These are phyloP conservation scores for Centropus unirufus DNA, from an alignment of 2,113 vertebrate species.

Conservation along the genomic window DNA sequence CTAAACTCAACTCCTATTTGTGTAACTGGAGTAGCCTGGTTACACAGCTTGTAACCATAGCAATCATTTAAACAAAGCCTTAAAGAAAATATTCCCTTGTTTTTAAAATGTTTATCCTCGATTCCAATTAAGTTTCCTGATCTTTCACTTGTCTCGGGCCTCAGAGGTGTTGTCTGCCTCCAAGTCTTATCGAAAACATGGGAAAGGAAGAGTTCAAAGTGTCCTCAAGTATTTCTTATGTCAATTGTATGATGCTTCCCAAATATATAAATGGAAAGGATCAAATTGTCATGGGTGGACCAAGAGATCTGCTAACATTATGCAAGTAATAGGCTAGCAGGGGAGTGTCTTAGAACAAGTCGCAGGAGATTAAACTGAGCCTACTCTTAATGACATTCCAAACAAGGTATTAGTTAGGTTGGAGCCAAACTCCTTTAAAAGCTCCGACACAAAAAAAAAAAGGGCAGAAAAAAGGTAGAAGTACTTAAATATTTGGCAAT, in stretches of 20 bases:
- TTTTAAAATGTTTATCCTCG: not conserved
- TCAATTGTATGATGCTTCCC: not conserved
- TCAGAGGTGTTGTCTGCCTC: not conserved
- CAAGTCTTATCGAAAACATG: not conserved
- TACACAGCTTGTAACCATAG: slow-evolving; percentile 27
- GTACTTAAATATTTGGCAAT: not conserved
- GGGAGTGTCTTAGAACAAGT: not conserved
- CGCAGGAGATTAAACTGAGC: not conserved
- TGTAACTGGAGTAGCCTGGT: slow-evolving; percentile 20
- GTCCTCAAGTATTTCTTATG: not conserved
- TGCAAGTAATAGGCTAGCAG: not conserved
- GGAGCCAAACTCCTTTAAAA: not conserved
- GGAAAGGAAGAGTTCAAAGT: not conserved
- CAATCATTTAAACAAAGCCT: slow-evolving; percentile 14
- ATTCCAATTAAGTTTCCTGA: not conserved
- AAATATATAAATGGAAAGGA: not conserved
- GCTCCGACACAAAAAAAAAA: not conserved
- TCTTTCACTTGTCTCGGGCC: not conserved
- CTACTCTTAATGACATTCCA: not conserved
- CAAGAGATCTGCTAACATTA: not conserved
- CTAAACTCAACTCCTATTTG: slow-evolving; percentile 7
- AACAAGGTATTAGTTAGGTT: not conserved
- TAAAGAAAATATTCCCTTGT: not conserved
- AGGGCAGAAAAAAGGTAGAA: not conserved
- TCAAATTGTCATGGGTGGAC: not conserved